These are phyloP conservation scores for Pterobdella sp. DNA, from an alignment of 2,888 invertebrate species.

Conservation along the genomic window DNA sequence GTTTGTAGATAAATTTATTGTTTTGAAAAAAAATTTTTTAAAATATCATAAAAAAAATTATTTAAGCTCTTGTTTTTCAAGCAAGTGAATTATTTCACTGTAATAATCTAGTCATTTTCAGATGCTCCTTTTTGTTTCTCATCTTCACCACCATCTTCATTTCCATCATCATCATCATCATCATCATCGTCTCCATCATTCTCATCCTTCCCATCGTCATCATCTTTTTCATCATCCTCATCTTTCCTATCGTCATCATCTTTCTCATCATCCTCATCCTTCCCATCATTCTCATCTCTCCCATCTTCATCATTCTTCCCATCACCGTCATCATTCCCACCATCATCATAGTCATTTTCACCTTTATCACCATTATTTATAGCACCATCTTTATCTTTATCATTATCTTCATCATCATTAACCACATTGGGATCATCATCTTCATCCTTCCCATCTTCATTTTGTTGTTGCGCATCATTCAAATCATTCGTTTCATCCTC, in stretches of 20 bases:
- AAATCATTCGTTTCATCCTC: too few relatives aligned
- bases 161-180: slow-evolving; percentile 5
- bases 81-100: too few relatives aligned
- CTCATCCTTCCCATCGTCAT: not conserved
- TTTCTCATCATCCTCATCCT: not conserved
- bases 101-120: too few relatives aligned
- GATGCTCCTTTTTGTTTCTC: too few relatives aligned
- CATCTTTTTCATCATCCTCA: not conserved
- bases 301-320: not conserved
- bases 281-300: not conserved
- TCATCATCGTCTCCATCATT: slow-evolving; percentile 7
- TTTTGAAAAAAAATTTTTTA: too few relatives aligned
- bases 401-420: not conserved
- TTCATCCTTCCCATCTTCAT: not conserved
- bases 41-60: too few relatives aligned
- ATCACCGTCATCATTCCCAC: not conserved
- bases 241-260: not conserved
- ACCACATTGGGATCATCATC: not conserved
- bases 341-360: not conserved
- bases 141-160: slow-evolving; percentile 2
- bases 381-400: not conserved
- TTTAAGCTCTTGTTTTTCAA: too few relatives aligned
- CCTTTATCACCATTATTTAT: not conserved
- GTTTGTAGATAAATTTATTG: too few relatives aligned
- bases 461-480: not conserved